These are phyloP conservation scores for Indicator indicator DNA, from an alignment of 2,113 vertebrate species.

Conservation along the genomic window DNA sequence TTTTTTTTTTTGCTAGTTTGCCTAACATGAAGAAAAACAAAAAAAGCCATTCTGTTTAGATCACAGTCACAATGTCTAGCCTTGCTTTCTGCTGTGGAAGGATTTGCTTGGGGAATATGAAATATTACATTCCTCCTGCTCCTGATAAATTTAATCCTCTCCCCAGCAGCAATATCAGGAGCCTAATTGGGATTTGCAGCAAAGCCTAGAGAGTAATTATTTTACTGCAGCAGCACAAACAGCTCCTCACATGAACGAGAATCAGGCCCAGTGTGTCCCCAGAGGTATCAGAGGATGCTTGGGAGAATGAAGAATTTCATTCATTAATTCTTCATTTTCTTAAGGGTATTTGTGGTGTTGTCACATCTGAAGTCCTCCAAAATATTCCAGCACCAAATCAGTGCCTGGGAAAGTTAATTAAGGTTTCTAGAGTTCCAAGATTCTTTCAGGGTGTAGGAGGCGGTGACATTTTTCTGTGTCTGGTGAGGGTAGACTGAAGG, in stretches of 20 bases:
- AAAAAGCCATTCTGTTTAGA: background rate
- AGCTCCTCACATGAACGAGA: background rate
- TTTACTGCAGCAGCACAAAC: background rate
- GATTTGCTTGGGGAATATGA: background rate
- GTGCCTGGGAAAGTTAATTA: background rate
- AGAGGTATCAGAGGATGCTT: background rate
- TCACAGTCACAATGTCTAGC: background rate
- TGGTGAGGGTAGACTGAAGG: background rate
- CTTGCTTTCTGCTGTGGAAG: background rate
- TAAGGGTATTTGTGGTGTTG: background rate
- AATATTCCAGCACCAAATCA: background rate
- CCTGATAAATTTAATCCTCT: slow-evolving; percentile 50
- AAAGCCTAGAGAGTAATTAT: background rate
- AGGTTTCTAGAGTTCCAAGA: background rate
- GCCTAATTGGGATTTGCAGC: slow-evolving; percentile 15
- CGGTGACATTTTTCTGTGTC: background rate
- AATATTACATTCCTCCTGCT: background rate
- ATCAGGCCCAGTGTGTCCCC: background rate
- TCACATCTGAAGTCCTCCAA: background rate
- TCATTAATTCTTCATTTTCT: background rate
- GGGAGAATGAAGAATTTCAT: background rate
- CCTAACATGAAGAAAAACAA: background rate
- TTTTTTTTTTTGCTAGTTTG: background rate
- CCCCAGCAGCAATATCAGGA: background rate
- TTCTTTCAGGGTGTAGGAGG: background rate